Percentiles rank a stretch among this genome's conserved stretches.
Conservation (phyloP, 2,113 vertebrate genomes). For the Atrichornis clamosus region DNA sequence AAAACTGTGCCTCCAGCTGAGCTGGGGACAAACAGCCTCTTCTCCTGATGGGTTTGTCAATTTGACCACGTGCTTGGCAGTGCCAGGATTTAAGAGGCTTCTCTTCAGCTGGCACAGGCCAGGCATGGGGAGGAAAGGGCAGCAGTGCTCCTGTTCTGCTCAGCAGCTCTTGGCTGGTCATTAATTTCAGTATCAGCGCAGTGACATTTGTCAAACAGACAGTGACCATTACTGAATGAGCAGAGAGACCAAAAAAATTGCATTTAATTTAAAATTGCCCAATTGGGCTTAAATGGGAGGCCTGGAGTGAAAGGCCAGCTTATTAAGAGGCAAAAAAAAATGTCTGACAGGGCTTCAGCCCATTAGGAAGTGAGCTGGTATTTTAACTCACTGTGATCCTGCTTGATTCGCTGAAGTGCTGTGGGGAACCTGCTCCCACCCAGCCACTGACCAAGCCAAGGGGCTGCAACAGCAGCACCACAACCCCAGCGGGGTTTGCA, state of each 20-base stretch:
- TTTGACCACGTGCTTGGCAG: neutral
- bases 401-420: neutral
- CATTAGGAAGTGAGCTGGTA: neutral
- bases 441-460: neutral
- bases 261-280: constrained; percentile 48
- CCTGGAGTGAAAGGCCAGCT: constrained; percentile 47
- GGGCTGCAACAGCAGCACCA: neutral
- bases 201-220: constrained; percentile 53
- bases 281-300: constrained; percentile 31
- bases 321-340: constrained; percentile 8
- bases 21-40: neutral
- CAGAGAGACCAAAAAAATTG: neutral
- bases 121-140: neutral
- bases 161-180: constrained; percentile 6
- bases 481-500: neutral
- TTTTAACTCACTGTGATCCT: constrained; percentile 14
- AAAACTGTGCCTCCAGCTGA: neutral
- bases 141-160: neutral
- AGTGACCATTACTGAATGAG: constrained; percentile 36
- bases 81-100: neutral
- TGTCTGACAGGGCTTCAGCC: neutral
- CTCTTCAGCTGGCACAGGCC: neutral
- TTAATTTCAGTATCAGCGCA: neutral
- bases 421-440: neutral
- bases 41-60: neutral